Evolutionary conservation across 2,888 invertebrate species (phyloP).

Genomic region (Fragum sueziense): DNA sequence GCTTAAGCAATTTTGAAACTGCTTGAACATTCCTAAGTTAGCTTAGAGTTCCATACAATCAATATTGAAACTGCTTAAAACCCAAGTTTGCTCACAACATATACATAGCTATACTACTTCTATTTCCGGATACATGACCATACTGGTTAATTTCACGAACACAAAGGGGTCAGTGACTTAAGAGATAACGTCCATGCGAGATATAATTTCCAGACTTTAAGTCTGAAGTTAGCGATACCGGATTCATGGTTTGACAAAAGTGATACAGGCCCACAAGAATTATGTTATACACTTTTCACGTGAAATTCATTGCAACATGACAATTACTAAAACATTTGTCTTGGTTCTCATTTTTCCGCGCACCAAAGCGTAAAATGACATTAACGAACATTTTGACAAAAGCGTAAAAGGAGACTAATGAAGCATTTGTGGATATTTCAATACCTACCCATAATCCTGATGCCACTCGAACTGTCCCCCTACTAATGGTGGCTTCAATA

Average conservation of each 20-base stretch:
- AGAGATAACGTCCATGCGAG: too few relatives aligned
- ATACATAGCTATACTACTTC: too few relatives aligned
- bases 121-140: too few relatives aligned
- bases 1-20: not conserved
- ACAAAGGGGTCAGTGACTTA: too few relatives aligned
- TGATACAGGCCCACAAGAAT: not conserved
- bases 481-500: constrained; percentile 70
- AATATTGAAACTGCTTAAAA: too few relatives aligned
- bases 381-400: constrained; percentile 76
- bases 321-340: not conserved
- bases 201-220: too few relatives aligned
- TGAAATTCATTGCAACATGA: not conserved
- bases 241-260: too few relatives aligned
- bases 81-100: too few relatives aligned
- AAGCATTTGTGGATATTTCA: too few relatives aligned
- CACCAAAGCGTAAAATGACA: not conserved
- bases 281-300: not conserved
- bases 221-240: too few relatives aligned
- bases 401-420: too few relatives aligned
- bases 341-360: not conserved
- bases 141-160: too few relatives aligned
- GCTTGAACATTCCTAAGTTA: not conserved
- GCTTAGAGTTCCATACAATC: not conserved
- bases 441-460: constrained; percentile 47
- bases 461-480: constrained; percentile 73